Conservation (phyloP, 2,888 invertebrate genomes). For the Cistogaster globosa region DNA sequence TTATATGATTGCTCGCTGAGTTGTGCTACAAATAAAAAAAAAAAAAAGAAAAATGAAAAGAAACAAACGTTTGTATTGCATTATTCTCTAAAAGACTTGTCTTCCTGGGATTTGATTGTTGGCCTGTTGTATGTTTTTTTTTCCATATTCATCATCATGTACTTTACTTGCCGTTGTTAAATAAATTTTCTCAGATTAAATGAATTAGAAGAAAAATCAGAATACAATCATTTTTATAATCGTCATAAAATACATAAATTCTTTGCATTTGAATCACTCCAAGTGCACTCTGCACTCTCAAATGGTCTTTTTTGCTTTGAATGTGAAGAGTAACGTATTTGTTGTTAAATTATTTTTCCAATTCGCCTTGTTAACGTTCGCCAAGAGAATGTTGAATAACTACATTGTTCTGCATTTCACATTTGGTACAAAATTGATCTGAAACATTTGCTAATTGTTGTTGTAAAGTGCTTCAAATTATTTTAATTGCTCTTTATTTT, state of each 20-base stretch:
- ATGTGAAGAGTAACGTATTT: not conserved
- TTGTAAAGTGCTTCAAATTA: too few species aligned
- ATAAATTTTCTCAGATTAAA: constrained; percentile 58
- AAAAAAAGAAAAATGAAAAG: too few species aligned
- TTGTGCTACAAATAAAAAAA: too few species aligned
- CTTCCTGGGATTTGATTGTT: constrained; percentile 24
- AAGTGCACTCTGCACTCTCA: constrained; percentile 6
- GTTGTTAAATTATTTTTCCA: constrained; percentile 1
- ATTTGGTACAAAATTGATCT: too few species aligned
- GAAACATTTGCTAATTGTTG: too few species aligned
- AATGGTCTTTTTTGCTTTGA: constrained; percentile 19
- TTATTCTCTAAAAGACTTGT: constrained; percentile 26
- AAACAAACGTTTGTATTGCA: not conserved
- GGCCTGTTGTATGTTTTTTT: constrained; percentile 1
- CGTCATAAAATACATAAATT: not conserved
- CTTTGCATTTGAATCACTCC: constrained; percentile 21
- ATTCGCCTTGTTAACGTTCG: too few species aligned
- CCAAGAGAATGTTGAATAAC: too few species aligned
- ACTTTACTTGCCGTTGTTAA: constrained; percentile 46
- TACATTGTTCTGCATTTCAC: too few species aligned
- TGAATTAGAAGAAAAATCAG: constrained; percentile 29
- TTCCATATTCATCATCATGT: constrained; percentile 32
- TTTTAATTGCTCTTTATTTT: constrained; percentile 5
- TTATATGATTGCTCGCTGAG: not conserved
- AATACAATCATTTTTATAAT: constrained; percentile 29